Percentiles rank a stretch among this genome's conserved stretches.
Conservation (phyloP, 2,888 invertebrate genomes). For the Odontomyia ornata region DNA sequence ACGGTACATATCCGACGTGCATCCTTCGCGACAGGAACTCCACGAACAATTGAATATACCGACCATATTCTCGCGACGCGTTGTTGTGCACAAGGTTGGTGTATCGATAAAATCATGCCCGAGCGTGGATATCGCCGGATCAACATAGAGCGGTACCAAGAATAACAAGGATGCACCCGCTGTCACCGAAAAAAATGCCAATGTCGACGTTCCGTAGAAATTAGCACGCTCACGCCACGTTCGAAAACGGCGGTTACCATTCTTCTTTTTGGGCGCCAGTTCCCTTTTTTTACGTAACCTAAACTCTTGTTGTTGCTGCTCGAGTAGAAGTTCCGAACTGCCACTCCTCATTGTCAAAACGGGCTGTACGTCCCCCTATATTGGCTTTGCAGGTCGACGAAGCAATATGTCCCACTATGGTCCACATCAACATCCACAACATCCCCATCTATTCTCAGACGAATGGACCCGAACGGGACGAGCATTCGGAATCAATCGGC, state of each 20-base stretch:
- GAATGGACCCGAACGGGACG: slow-evolving; percentile 45
- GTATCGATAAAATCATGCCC: slow-evolving; percentile 86
- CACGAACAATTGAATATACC: slow-evolving; percentile 90
- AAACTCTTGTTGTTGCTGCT: slow-evolving; percentile 77
- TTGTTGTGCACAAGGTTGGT: slow-evolving; percentile 84
- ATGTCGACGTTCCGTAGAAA: slow-evolving; percentile 76
- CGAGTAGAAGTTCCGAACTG: slow-evolving; percentile 80
- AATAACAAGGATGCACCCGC: slow-evolving; percentile 78
- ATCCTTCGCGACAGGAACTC: slow-evolving; percentile 91
- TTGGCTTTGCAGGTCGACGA: slow-evolving; percentile 51
- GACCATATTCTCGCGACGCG: slow-evolving; percentile 82
- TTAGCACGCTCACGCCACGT: slow-evolving; percentile 73
- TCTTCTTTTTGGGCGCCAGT: slow-evolving; percentile 68
- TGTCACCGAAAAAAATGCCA: slow-evolving; percentile 76
- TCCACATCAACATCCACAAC: slow-evolving; percentile 52
- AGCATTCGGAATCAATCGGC: slow-evolving; percentile 43
- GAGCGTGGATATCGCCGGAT: slow-evolving; percentile 88
- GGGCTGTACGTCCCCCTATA: slow-evolving; percentile 50
- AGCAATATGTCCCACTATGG: slow-evolving; percentile 45
- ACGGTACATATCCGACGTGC: slow-evolving; percentile 80
- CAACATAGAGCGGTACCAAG: slow-evolving; percentile 79
- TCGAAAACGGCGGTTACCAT: slow-evolving; percentile 67
- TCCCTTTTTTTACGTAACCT: slow-evolving; percentile 72
- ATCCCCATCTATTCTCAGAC: slow-evolving; percentile 53
- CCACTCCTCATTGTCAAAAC: slow-evolving; percentile 72